phyloP scores from a whole-genome alignment of 2,888 invertebrate species.

The Hipparchia sbordonii region DNA sequence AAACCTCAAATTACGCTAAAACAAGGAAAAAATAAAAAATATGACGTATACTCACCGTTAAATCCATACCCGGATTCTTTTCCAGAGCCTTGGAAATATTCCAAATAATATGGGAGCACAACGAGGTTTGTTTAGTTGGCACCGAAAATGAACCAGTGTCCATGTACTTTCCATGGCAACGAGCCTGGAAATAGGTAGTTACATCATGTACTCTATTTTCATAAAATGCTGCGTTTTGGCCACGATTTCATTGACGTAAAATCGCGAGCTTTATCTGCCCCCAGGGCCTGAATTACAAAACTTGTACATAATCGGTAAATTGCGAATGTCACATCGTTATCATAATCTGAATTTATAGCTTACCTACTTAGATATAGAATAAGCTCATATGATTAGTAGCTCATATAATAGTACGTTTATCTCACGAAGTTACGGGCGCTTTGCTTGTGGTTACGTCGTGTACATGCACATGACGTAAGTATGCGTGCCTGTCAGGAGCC shows the following conservation, averaged over 20 bases:
- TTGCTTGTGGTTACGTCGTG: no score
- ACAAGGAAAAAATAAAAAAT: no score
- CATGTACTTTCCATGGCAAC: slow-evolving; percentile 26
- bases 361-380: not conserved
- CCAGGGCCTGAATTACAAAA: not conserved
- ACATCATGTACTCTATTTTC: slow-evolving; percentile 18
- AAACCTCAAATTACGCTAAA: no score
- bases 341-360: not conserved
- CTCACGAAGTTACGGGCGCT: no score
- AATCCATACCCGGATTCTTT: slow-evolving; percentile 57
- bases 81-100: slow-evolving; percentile 68
- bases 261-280: not conserved
- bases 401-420: no score
- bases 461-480: no score
- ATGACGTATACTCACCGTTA: slow-evolving; percentile 53
- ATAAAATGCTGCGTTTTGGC: slow-evolving; percentile 16
- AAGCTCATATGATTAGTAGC: no score
- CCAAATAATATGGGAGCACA: slow-evolving; percentile 65
- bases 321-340: not conserved
- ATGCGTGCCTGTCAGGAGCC: no score
- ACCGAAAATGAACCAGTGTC: slow-evolving; percentile 29
- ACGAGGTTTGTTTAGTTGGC: slow-evolving; percentile 51
- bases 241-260: not conserved
- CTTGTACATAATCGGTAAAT: not conserved
- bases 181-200: slow-evolving; percentile 30